These are phyloP conservation scores for Premnoplex brunnescens DNA, from an alignment of 2,797 vertebrate genomes.

Conservation along the genomic window DNA sequence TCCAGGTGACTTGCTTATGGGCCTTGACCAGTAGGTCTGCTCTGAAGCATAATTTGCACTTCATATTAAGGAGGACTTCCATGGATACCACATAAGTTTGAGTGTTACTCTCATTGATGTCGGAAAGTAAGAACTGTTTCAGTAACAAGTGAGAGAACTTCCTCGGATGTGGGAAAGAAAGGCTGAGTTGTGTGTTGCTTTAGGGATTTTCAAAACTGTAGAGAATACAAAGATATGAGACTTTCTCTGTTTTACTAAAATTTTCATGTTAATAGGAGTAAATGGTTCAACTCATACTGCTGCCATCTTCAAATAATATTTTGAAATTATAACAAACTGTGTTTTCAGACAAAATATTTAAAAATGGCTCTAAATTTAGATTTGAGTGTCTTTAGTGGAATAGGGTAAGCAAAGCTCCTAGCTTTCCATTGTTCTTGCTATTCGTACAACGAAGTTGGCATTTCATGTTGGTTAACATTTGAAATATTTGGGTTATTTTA, in stretches of 20 bases:
- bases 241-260: not conserved
- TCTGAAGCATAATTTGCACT: not conserved
- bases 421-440: not conserved
- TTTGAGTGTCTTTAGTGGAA: not conserved
- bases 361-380: not conserved
- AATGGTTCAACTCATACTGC: not conserved
- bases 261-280: not conserved
- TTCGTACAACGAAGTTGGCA: not conserved
- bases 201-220: not conserved
- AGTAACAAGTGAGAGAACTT: not conserved
- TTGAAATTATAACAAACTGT: not conserved
- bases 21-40: not conserved
- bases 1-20: not conserved
- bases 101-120: not conserved
- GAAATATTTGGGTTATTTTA: not conserved
- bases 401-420: not conserved
- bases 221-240: not conserved
- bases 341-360: not conserved
- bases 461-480: not conserved
- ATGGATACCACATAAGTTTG: not conserved
- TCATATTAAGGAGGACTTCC: not conserved
- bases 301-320: not conserved
- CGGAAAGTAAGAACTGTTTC: not conserved
- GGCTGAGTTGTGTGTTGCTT: not conserved
- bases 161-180: not conserved